Evolutionary conservation across 2,888 invertebrate species (phyloP).

Genomic region (Limenitis camilla): DNA sequence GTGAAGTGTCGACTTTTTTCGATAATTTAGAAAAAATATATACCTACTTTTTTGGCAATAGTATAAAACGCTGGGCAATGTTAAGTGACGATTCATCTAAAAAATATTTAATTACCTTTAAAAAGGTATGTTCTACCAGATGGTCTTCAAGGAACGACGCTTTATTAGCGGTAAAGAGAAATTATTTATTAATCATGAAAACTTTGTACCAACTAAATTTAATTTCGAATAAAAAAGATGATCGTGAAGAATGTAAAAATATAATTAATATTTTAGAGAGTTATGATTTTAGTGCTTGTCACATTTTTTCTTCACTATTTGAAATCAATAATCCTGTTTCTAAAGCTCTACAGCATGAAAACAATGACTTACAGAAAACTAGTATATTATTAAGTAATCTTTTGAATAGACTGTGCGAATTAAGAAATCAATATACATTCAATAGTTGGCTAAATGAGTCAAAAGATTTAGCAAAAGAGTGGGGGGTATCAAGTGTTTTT

Average conservation of each 20-base stretch:
- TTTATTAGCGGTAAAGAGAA: constrained; percentile 17
- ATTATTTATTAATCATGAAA: constrained; percentile 7
- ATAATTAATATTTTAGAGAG: constrained; percentile 14
- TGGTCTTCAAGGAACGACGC: constrained; percentile 26
- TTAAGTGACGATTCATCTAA: too few species aligned
- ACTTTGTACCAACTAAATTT: constrained; percentile 7
- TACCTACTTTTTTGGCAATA: too few species aligned
- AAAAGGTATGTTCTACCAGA: constrained; percentile 27
- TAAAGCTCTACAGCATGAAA: constrained; percentile 31
- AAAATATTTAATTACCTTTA: too few species aligned
- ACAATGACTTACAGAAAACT: constrained; percentile 28
- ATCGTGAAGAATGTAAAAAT: constrained; percentile 12
- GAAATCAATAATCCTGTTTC: constrained; percentile 33
- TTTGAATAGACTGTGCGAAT: constrained; percentile 26
- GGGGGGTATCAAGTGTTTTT: too few species aligned
- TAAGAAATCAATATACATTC: too few species aligned
- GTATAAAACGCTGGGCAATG: too few species aligned
- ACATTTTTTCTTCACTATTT: constrained; percentile 31
- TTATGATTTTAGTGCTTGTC: constrained; percentile 8
- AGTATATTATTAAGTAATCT: constrained; percentile 27
- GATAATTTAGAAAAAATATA: too few species aligned
- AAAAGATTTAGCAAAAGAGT: too few species aligned
- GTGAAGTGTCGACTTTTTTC: constrained; percentile 8
- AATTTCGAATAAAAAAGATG: constrained; percentile 6
- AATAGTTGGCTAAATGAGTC: too few species aligned